Evolutionary conservation across 2,113 vertebrate genomes (phyloP).

Genomic region (Procapra przewalskii): DNA sequence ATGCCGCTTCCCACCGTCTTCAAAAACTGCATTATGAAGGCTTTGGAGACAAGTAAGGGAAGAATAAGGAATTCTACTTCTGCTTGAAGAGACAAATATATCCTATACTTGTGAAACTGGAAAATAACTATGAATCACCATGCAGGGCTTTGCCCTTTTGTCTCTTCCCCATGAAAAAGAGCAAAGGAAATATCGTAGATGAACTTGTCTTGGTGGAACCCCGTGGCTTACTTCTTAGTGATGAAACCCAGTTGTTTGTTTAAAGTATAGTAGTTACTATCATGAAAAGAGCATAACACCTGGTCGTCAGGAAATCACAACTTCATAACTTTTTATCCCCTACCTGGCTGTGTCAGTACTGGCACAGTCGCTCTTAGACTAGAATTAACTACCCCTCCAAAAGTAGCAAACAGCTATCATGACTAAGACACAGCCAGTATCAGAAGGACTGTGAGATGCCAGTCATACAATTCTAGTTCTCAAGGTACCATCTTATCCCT

Average conservation of each 20-base stretch:
- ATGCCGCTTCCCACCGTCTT: background rate
- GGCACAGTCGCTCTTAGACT: background rate
- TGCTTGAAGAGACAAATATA: background rate
- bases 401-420: background rate
- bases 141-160: background rate
- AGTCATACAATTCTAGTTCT: background rate
- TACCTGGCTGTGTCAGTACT: background rate
- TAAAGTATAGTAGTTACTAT: background rate
- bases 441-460: background rate
- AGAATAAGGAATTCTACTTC: background rate
- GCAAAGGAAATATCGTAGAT: background rate
- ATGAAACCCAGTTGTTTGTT: background rate
- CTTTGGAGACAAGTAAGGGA: background rate
- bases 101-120: background rate
- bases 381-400: background rate
- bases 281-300: background rate
- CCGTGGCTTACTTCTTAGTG: background rate
- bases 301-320: background rate
- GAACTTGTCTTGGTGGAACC: background rate
- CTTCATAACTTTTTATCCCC: background rate
- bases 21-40: background rate
- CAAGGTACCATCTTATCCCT: background rate
- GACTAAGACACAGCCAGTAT: background rate
- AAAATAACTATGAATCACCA: background rate
- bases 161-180: background rate